These are phyloP conservation scores for Drosophila bocqueti DNA, from an alignment of 1,140 invertebrate species.

Conservation along the genomic window DNA sequence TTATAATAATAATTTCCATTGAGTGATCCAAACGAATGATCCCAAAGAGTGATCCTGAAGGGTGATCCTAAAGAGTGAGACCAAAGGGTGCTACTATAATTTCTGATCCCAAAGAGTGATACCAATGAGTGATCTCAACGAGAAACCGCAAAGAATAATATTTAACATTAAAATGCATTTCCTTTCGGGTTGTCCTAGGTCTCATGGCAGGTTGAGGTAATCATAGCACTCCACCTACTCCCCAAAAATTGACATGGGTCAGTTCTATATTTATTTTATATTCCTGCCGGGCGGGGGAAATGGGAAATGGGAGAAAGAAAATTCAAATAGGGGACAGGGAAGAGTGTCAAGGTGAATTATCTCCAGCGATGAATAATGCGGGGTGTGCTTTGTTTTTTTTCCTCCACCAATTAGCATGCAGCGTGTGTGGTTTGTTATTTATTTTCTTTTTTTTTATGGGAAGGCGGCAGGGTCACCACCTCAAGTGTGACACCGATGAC, in stretches of 20 bases:
- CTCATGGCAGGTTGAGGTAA: slow-evolving; percentile 9
- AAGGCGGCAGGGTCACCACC: slow-evolving; percentile 23
- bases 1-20: too few relatives aligned
- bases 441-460: slow-evolving; percentile 1
- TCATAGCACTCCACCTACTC: slow-evolving; percentile 3
- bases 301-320: not conserved
- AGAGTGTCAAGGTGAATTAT: slow-evolving; percentile 78
- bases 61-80: not conserved
- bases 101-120: not conserved
- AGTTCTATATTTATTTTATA: slow-evolving; percentile 18
- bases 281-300: slow-evolving; percentile 7
- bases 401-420: slow-evolving; percentile 73
- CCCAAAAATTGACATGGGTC: slow-evolving; percentile 39
- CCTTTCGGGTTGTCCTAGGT: slow-evolving; percentile 12
- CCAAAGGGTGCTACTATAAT: too few relatives aligned
- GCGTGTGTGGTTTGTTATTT: slow-evolving; percentile 40
- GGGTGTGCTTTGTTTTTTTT: slow-evolving; percentile 29
- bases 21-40: too few relatives aligned
- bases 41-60: too few relatives aligned
- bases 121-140: not conserved
- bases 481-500: slow-evolving; percentile 76
- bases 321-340: not conserved
- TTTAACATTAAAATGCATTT: not conserved
- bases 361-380: slow-evolving; percentile 32
- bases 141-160: not conserved